phyloP scores from a whole-genome alignment of 2,888 invertebrate species.

The Athalia circularis region DNA sequence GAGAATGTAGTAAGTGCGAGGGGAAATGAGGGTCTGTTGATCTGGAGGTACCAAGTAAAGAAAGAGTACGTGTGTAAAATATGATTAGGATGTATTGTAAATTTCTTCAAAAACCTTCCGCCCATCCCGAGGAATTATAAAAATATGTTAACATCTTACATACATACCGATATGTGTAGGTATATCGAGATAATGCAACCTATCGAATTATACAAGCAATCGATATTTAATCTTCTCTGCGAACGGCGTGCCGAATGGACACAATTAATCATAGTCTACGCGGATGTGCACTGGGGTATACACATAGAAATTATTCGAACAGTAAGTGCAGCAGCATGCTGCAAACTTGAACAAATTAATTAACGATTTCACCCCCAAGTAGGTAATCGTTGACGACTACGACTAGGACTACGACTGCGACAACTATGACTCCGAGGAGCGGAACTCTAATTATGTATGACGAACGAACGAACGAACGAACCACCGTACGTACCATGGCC shows the following conservation, averaged over 20 bases:
- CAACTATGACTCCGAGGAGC: background rate
- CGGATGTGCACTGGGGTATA: background rate
- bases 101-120: no score
- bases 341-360: constrained; percentile 24
- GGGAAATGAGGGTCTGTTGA: no score
- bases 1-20: no score
- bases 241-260: constrained; percentile 28
- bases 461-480: background rate
- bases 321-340: background rate
- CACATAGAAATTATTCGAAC: background rate
- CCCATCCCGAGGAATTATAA: no score
- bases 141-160: background rate
- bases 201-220: constrained; percentile 13
- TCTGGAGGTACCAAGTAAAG: no score
- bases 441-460: background rate
- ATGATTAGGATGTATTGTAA: no score
- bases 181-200: background rate
- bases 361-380: background rate
- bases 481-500: background rate
- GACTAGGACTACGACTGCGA: background rate
- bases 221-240: constrained; percentile 27
- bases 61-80: no score
- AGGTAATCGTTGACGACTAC: constrained; percentile 16
- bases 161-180: no score
- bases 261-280: constrained; percentile 24